Base-by-base conservation (phyloP, 2,888 invertebrate genomes). In the Pseudococcus jackbeardsleyi region DNA sequence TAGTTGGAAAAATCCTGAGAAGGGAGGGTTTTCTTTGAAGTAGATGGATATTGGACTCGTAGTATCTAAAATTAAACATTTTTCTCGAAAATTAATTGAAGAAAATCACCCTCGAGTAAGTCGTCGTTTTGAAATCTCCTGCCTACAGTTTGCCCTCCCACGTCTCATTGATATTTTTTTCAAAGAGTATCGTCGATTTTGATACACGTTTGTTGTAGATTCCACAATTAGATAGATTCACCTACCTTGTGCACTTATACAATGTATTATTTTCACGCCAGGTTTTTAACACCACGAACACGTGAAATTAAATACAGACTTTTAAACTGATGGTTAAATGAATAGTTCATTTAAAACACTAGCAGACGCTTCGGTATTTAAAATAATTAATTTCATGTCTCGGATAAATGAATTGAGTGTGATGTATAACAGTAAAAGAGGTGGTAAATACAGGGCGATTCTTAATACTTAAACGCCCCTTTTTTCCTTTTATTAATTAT, bases 391-490 rank as follows among this genome's bases (percentile, higher is more conserved):
- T 77, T 39, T 39, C 26, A 39, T 15, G 77, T 77, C 77, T 77
- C 26, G 15, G 39, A 77, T 77, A 15, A 77, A 77, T 77, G 77
- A 77, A 77, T 64, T 26, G 77, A 77, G 77, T 77, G 77, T 77
- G 77, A 77, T 77, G 77, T 77, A 77, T 77, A 39, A 77, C 77
- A 33, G 33, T 15, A 17, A 26, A 39, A 77, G 26, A 26, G 77
- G 77, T 77, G 39, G 12, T 33, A 33, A 77, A 77, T 77, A 77
- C 77, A 33, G 77, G 77, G 77, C 15, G 77, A 39, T 77, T 15
- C 39, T 26, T 26, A 33, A 39, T 77, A 39, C 59, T 15, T 39
- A 39, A 6, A 77, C 77, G 77, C 77, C 72, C 39, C 15, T 77
- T 64, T 64, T 64, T 64, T 11, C 64, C 33, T 33, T 39, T 77